Percentiles rank a stretch among this genome's conserved stretches.
These are phyloP conservation scores for Actias luna DNA, from an alignment of 2,888 invertebrate species.

Conservation along the genomic window DNA sequence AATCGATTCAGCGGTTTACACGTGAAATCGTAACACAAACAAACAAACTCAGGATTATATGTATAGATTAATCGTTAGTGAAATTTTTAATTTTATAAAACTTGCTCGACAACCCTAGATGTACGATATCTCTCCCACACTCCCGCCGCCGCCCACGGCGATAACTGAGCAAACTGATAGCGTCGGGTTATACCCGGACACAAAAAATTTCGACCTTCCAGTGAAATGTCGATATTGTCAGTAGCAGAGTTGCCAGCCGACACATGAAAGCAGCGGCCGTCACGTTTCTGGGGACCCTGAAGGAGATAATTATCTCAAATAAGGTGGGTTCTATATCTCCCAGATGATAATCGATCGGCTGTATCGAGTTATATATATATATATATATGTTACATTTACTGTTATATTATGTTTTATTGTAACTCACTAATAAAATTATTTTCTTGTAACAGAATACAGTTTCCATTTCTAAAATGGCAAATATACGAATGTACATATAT, in stretches of 20 bases:
- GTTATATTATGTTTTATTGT: no score
- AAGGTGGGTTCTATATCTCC: not conserved
- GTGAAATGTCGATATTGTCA: conserved; percentile 15
- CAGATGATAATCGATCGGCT: not conserved
- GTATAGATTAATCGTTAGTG: not conserved
- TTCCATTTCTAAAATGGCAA: no score
- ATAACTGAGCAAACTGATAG: conserved; percentile 18
- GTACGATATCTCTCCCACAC: conserved; percentile 1
- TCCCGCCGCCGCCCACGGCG: not conserved
- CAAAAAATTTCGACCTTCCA: conserved; percentile 1
- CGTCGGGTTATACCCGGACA: conserved; percentile 8
- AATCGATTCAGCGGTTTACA: no score
- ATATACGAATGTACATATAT: no score
- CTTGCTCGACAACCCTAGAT: not conserved
- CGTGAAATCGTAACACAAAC: no score
- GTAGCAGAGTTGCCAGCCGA: not conserved
- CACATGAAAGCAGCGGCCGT: not conserved
- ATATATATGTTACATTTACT: not conserved
- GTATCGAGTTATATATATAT: not conserved
- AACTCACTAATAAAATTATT: no score
- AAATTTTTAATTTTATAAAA: not conserved
- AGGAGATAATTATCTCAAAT: not conserved
- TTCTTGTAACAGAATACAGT: no score
- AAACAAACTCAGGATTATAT: no score
- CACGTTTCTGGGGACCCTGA: not conserved